Conservation (phyloP, 2,888 invertebrate species). For the Heterodera filipjevi region DNA sequence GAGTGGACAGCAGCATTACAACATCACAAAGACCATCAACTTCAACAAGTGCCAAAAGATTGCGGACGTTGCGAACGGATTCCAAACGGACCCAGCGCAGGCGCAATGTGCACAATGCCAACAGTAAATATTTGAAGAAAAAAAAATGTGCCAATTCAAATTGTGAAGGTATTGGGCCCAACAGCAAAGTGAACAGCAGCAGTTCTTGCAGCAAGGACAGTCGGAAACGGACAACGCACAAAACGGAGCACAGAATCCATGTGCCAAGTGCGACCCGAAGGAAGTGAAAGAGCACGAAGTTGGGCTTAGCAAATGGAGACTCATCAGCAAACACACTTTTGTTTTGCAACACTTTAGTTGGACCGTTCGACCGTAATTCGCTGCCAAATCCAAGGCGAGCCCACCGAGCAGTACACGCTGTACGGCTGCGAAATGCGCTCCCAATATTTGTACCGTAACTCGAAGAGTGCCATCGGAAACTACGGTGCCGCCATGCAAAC, state of each 20-base stretch:
- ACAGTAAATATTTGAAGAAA: conserved; percentile 21
- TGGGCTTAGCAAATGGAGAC: neutral
- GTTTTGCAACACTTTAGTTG: conserved; percentile 38
- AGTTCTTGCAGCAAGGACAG: neutral
- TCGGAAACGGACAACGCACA: neutral
- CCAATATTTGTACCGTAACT: conserved; percentile 51
- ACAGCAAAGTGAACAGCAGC: neutral
- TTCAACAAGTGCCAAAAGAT: conserved; percentile 66
- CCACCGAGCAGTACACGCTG: conserved; percentile 47
- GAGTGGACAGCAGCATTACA: conserved; percentile 45
- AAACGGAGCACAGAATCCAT: conserved; percentile 15
- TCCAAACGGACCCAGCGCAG: conserved; percentile 31
- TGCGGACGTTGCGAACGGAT: conserved; percentile 50
- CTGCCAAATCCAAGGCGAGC: conserved; percentile 41
- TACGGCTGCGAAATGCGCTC: conserved; percentile 44
- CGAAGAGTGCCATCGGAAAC: conserved; percentile 33
- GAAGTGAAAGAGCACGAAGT: conserved; percentile 30
- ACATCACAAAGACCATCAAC: conserved; percentile 67
- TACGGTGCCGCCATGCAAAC: conserved; percentile 43
- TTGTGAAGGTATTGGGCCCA: neutral
- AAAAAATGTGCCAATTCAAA: neutral
- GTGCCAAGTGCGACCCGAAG: conserved; percentile 37
- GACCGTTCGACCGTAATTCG: conserved; percentile 48
- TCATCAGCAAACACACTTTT: neutral
- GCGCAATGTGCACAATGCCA: conserved; percentile 32